phyloP scores from a whole-genome alignment of 2,888 invertebrate genomes.

The Myopa testacea region DNA sequence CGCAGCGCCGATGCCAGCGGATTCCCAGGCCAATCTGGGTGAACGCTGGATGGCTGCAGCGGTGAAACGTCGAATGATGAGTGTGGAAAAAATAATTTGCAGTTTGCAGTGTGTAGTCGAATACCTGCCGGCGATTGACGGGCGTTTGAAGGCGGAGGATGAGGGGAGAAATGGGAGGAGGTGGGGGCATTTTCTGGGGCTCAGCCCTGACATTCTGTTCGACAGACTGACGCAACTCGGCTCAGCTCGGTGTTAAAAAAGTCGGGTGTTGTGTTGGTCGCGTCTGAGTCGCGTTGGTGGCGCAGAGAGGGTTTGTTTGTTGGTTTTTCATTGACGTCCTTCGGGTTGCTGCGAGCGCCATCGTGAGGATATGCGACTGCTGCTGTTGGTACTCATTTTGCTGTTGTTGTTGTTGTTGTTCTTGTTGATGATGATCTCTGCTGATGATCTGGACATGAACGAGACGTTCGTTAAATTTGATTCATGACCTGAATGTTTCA shows the following conservation, averaged over 20 bases:
- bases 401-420: slow-evolving; percentile 41
- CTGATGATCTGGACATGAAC: slow-evolving; percentile 59
- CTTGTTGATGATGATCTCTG: slow-evolving; percentile 38
- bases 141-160: neutral
- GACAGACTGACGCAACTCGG: slow-evolving; percentile 7
- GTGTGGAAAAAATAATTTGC: slow-evolving; percentile 39
- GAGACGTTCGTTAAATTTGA: slow-evolving; percentile 68
- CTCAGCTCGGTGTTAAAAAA: neutral
- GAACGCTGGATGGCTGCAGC: neutral
- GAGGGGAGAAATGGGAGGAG: neutral
- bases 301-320: slow-evolving; percentile 50
- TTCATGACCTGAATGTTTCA: slow-evolving; percentile 59
- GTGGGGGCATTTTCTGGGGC: neutral
- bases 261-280: slow-evolving; percentile 21
- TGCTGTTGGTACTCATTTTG: slow-evolving; percentile 34
- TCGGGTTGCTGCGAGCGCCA: slow-evolving; percentile 44
- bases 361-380: neutral
- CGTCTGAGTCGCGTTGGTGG: slow-evolving; percentile 4
- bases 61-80: neutral
- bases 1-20: neutral
- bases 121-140: slow-evolving; percentile 17
- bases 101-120: slow-evolving; percentile 10
- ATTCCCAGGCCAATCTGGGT: slow-evolving; percentile 38
- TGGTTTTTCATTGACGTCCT: slow-evolving; percentile 53
- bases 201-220: slow-evolving; percentile 37